phyloP scores from a whole-genome alignment of 2,888 invertebrate species.

The Mesorhabditis belari region DNA sequence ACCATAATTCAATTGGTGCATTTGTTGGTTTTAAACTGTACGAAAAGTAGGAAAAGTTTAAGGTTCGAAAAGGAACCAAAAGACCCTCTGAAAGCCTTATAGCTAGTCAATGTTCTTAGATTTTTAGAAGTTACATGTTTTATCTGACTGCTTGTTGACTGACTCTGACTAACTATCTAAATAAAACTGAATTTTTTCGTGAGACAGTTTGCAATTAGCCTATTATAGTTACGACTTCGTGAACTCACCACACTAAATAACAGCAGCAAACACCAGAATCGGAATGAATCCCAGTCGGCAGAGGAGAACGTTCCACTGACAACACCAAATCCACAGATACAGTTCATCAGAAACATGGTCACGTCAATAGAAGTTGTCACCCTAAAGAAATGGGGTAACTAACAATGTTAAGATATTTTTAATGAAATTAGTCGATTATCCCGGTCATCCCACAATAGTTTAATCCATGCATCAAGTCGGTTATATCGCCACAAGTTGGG shows the following conservation, averaged over 20 bases:
- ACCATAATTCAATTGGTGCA: no score
- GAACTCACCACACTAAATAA: not conserved
- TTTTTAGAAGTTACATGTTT: no score
- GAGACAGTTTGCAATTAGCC: not conserved
- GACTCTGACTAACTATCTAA: no score
- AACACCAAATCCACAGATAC: conserved; percentile 37
- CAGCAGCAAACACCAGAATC: conserved; percentile 12
- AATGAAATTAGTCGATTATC: not conserved
- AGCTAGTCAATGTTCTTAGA: no score
- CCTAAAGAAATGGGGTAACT: conserved; percentile 12
- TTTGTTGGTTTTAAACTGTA: no score
- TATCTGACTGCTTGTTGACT: no score
- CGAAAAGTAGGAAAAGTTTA: no score
- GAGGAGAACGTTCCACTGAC: conserved; percentile 47
- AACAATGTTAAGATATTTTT: not conserved
- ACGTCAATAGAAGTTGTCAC: conserved; percentile 43
- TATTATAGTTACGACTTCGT: not conserved
- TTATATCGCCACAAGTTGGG: no score
- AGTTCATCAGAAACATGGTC: conserved; percentile 47
- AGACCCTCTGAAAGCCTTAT: no score
- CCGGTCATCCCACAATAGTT: conserved; percentile 1
- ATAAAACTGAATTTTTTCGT: no score
- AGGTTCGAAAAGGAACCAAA: no score
- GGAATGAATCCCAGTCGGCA: conserved; percentile 33
- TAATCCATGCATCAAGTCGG: no score